Evolutionary conservation across 2,113 vertebrate genomes (phyloP).

Genomic region (Oncorhynchus kisutch): DNA sequence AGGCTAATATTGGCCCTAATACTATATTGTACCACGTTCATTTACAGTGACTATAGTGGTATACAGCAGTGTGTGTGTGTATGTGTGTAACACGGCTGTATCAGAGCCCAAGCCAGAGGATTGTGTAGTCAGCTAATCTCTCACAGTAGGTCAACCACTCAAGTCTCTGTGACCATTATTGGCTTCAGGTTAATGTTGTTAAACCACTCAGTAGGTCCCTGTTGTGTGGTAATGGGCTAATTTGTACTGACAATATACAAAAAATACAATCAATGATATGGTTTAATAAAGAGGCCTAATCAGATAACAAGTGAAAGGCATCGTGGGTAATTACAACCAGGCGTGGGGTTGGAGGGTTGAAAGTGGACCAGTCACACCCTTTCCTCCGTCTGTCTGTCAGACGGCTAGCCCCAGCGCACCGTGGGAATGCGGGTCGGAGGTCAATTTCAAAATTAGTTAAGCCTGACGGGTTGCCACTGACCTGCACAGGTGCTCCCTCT

Average conservation of each 20-base stretch:
- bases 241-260: conserved; percentile 83
- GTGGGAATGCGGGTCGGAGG: conserved; percentile 84
- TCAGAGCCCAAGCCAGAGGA: conserved; percentile 11
- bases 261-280: conserved; percentile 82
- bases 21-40: too few relatives aligned
- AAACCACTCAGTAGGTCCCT: conserved; percentile 73
- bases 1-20: too few relatives aligned
- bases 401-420: conserved; percentile 60
- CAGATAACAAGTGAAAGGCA: conserved; percentile 78
- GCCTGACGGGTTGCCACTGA: conserved; percentile 81
- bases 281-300: conserved; percentile 74
- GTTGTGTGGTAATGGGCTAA: conserved; percentile 76
- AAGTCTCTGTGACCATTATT: conserved; percentile 61
- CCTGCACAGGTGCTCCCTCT: conserved; percentile 86
- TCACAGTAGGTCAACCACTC: conserved; percentile 66
- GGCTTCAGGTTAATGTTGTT: conserved; percentile 64
- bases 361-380: conserved; percentile 18
- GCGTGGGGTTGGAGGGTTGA: conserved; percentile 71
- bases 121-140: conserved; percentile 46
- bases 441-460: conserved; percentile 88
- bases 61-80: neutral
- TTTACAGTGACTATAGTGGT: neutral
- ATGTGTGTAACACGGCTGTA: neutral
- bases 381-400: conserved; percentile 32
- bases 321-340: conserved; percentile 87